Conservation (phyloP, 2,797 vertebrate genomes). For the Tenualosa ilisha region DNA sequence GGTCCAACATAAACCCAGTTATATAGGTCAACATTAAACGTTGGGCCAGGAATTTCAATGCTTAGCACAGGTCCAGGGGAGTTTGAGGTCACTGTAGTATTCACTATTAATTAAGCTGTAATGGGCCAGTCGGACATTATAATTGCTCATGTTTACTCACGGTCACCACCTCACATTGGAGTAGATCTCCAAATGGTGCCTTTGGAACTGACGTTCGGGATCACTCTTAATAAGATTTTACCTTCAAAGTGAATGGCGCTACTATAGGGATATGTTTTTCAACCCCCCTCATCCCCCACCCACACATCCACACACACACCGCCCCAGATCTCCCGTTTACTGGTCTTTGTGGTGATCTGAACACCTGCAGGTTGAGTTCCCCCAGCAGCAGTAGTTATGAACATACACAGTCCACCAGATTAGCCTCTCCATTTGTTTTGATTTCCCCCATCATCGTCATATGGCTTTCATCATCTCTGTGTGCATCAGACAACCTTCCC, state of each 20-base stretch:
- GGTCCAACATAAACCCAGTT: slow-evolving; percentile 51
- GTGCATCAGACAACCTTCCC: neutral
- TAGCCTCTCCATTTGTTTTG: neutral
- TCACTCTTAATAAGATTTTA: neutral
- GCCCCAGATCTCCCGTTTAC: neutral
- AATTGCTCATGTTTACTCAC: neutral
- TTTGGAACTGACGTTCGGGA: neutral
- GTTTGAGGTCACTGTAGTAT: slow-evolving; percentile 51
- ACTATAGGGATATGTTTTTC: neutral
- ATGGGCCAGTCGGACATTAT: neutral
- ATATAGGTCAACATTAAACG: slow-evolving; percentile 61
- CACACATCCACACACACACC: no score
- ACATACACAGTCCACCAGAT: no score
- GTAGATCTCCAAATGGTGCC: neutral
- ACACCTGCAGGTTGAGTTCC: neutral
- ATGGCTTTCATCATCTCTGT: neutral
- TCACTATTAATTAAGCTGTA: slow-evolving; percentile 54
- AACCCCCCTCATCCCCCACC: neutral
- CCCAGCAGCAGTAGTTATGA: no score
- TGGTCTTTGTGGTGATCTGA: neutral
- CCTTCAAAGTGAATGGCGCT: neutral
- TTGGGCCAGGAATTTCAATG: slow-evolving; percentile 56
- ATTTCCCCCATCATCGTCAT: no score
- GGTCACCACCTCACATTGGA: neutral
- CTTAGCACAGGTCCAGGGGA: slow-evolving; percentile 53